A percentile compares a stretch with the other conserved stretches of the same genome.
These are phyloP conservation scores for Danio aesculapii DNA, from an alignment of 2,797 vertebrate species.

Conservation along the genomic window DNA sequence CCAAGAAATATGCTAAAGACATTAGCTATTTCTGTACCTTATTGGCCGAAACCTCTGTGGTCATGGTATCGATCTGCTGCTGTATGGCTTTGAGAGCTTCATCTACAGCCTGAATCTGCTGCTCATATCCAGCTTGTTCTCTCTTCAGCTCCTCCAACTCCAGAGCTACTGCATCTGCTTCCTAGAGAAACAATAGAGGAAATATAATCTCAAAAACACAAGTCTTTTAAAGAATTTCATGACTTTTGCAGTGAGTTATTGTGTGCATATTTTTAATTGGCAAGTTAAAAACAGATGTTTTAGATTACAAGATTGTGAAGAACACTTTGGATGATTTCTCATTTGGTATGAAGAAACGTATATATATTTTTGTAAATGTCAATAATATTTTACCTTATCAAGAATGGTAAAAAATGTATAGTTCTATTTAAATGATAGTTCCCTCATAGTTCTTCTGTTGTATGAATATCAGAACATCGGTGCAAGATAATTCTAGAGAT, in stretches of 20 bases:
- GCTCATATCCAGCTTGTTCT: conserved; percentile 85
- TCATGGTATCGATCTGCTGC: conserved; percentile 83
- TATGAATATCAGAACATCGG: too few species aligned
- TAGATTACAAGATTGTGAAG: too few species aligned
- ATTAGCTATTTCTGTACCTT: conserved; percentile 76
- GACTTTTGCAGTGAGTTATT: neutral
- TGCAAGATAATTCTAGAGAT: too few species aligned
- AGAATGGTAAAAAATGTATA: too few species aligned
- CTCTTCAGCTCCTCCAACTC: conserved; percentile 89
- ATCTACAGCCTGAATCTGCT: conserved; percentile 87
- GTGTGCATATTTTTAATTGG: too few species aligned
- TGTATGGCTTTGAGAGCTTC: conserved; percentile 84
- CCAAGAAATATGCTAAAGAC: neutral
- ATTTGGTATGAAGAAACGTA: too few species aligned
- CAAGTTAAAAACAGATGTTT: too few species aligned
- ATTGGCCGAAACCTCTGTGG: conserved; percentile 81
- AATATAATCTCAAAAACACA: neutral
- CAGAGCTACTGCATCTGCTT: conserved; percentile 85
- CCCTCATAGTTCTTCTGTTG: too few species aligned
- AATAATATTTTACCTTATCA: too few species aligned
- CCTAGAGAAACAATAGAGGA: conserved; percentile 73
- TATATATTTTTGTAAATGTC: too few species aligned
- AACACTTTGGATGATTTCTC: too few species aligned
- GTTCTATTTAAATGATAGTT: too few species aligned
- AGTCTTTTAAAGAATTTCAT: neutral